Conservation (phyloP, 2,888 invertebrate genomes). For the Rotaria sp. region DNA sequence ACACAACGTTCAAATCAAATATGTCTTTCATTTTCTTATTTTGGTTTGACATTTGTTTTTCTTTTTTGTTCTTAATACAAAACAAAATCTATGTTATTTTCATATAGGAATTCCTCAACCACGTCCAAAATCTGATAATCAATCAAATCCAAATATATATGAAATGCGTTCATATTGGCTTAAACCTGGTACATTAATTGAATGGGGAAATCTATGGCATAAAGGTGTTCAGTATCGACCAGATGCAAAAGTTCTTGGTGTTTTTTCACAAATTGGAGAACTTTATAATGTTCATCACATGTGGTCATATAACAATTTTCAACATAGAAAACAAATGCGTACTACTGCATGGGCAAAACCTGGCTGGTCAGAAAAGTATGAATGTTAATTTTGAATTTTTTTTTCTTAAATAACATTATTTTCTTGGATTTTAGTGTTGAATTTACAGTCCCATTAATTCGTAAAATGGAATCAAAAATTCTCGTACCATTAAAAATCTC, state of each 20-base stretch:
- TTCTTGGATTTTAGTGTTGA: conserved; percentile 34
- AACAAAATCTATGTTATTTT: not conserved
- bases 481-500: conserved; percentile 31
- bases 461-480: conserved; percentile 40
- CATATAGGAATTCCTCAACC: not conserved
- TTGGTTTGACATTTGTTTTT: not conserved
- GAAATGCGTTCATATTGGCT: conserved; percentile 39
- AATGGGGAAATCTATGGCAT: conserved; percentile 40
- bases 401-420: too few species aligned
- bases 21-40: conserved; percentile 37
- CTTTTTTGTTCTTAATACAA: not conserved
- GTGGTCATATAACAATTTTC: conserved; percentile 36
- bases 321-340: conserved; percentile 32
- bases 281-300: conserved; percentile 39
- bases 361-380: not conserved
- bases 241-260: conserved; percentile 36
- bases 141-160: conserved; percentile 33
- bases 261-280: conserved; percentile 39
- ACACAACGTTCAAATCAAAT: conserved; percentile 33
- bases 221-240: conserved; percentile 35
- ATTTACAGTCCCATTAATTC: conserved; percentile 38
- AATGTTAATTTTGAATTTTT: too few species aligned
- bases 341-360: conserved; percentile 35
- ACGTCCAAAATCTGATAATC: not conserved
- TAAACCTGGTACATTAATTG: conserved; percentile 38